These are phyloP conservation scores for Tadarida brasiliensis DNA, from an alignment of 2,797 vertebrate species.

Conservation along the genomic window DNA sequence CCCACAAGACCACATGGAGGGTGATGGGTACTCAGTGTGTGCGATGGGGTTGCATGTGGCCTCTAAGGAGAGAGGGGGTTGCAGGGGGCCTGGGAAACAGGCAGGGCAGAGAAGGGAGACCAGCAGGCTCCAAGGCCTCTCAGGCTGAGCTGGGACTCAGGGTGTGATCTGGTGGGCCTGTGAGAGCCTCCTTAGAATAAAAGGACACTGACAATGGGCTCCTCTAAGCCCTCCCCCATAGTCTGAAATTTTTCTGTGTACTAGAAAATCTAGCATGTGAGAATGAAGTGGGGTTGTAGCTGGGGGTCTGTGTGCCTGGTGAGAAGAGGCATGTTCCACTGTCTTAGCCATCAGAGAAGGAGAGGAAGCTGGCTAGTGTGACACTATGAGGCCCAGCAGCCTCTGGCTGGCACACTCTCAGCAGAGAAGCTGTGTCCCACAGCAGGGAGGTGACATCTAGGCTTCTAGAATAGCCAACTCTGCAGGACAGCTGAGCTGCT, in stretches of 20 bases:
- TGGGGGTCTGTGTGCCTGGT: neutral
- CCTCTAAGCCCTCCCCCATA: neutral
- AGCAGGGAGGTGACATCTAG: neutral
- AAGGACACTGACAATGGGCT: neutral
- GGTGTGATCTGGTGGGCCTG: neutral
- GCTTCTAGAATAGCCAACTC: conserved; percentile 42
- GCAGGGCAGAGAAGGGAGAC: neutral
- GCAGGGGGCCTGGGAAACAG: neutral
- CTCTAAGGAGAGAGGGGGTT: neutral
- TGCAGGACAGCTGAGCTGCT: conserved; percentile 42
- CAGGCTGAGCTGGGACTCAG: neutral
- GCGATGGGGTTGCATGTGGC: neutral
- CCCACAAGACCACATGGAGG: fast-evolving
- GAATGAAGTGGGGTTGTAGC: neutral
- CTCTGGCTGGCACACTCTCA: neutral
- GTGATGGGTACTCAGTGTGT: neutral
- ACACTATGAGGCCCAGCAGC: neutral
- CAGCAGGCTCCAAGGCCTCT: neutral
- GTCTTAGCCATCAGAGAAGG: neutral
- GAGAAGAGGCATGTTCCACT: neutral
- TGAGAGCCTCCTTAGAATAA: neutral
- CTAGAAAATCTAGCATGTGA: neutral
- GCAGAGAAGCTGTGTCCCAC: neutral
- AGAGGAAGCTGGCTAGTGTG: neutral
- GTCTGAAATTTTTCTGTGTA: neutral